Evolutionary conservation across 1,140 invertebrate genomes (phyloP).

Genomic region (Hycleus phaleratus): DNA sequence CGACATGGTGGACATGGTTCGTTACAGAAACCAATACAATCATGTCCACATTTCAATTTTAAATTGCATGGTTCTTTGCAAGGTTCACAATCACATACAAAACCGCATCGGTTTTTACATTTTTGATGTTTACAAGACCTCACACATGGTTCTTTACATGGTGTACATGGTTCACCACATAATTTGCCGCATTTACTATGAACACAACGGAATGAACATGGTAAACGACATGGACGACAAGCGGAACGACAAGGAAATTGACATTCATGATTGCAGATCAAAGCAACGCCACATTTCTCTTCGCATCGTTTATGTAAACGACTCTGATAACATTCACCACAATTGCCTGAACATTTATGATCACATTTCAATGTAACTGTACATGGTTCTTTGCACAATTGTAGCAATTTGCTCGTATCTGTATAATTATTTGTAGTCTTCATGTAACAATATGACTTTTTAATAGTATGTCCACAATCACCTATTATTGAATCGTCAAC

Average conservation of each 20-base stretch:
- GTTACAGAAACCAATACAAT: conserved; percentile 60
- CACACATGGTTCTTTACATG: conserved; percentile 47
- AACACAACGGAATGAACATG: conserved; percentile 51
- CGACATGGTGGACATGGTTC: conserved; percentile 52
- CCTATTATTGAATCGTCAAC: conserved; percentile 25
- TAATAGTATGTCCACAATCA: conserved; percentile 43
- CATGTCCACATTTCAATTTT: conserved; percentile 48
- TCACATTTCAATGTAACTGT: conserved; percentile 44
- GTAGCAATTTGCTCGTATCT: conserved; percentile 20
- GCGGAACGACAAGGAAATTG: conserved; percentile 48
- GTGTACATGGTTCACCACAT: conserved; percentile 54
- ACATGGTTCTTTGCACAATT: conserved; percentile 45
- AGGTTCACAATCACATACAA: conserved; percentile 44
- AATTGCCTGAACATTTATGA: conserved; percentile 52
- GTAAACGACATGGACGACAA: conserved; percentile 54
- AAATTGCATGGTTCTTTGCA: conserved; percentile 48
- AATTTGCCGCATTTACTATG: conserved; percentile 48
- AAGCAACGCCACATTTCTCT: conserved; percentile 48
- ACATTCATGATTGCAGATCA: conserved; percentile 63
- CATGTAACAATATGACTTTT: conserved; percentile 38
- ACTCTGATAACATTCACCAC: conserved; percentile 51
- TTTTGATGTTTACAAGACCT: conserved; percentile 46
- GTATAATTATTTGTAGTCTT: conserved; percentile 1
- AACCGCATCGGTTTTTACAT: conserved; percentile 50
- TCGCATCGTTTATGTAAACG: conserved; percentile 54